Evolutionary conservation across 2,797 vertebrate genomes (phyloP).

Genomic region (Parotocinclus haroldoi): DNA sequence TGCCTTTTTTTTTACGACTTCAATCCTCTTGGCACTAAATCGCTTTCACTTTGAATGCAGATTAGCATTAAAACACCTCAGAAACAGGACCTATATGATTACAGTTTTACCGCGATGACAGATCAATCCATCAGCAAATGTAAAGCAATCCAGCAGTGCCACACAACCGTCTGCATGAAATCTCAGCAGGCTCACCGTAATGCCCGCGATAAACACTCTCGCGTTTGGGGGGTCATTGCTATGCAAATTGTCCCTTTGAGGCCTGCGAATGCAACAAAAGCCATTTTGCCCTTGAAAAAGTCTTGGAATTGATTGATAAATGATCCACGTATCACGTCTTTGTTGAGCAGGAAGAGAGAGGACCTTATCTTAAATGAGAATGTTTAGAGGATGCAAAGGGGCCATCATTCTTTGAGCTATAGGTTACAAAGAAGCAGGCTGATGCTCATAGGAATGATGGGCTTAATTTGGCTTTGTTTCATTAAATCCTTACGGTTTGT

Average conservation of each 20-base stretch:
- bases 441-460: conserved; percentile 6
- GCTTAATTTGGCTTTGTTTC: conserved; percentile 27
- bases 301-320: conserved; percentile 36
- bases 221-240: conserved; percentile 31
- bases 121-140: conserved; percentile 31
- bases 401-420: conserved; percentile 21
- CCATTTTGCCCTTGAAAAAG: conserved; percentile 37
- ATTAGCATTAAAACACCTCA: too few species aligned
- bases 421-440: conserved; percentile 21
- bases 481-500: conserved; percentile 14
- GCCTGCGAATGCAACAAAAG: conserved; percentile 35
- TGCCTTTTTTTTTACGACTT: too few species aligned
- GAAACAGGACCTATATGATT: too few species aligned
- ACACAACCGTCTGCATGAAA: conserved; percentile 11
- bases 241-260: conserved; percentile 34
- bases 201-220: conserved; percentile 27
- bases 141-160: conserved; percentile 20
- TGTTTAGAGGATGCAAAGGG: conserved; percentile 34
- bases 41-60: too few species aligned
- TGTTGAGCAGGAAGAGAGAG: conserved; percentile 9
- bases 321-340: conserved; percentile 15
- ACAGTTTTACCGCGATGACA: conserved; percentile 4
- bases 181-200: conserved; percentile 17
- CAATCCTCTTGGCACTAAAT: too few species aligned
- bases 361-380: conserved; percentile 25